phyloP scores from a whole-genome alignment of 2,888 invertebrate species.

The Thelaira solivaga region DNA sequence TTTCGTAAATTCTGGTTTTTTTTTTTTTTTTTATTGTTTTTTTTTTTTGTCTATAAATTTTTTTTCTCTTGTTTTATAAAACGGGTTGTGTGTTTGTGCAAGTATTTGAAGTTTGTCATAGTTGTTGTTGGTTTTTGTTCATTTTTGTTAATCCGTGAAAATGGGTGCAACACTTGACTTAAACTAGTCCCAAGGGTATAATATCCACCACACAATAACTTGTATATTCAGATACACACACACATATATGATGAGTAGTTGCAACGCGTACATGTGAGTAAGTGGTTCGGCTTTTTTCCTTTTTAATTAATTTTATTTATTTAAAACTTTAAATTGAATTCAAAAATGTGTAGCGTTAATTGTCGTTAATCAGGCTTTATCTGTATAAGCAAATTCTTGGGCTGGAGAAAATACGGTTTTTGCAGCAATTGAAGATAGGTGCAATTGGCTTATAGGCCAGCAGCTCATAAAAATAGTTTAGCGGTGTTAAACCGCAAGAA shows the following conservation, averaged over 20 bases:
- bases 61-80: slow-evolving; percentile 1
- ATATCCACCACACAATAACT: no score
- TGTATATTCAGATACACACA: no score
- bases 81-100: slow-evolving; percentile 11
- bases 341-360: no score
- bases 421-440: no score
- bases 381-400: no score
- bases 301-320: no score
- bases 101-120: slow-evolving; percentile 32
- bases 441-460: no score
- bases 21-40: neutral
- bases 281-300: neutral
- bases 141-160: slow-evolving; percentile 64
- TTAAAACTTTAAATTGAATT: no score
- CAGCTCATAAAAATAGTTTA: no score
- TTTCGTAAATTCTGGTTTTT: slow-evolving; percentile 5
- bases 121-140: neutral
- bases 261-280: neutral
- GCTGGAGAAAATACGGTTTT: no score
- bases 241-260: neutral
- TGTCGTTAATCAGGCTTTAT: no score
- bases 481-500: no score
- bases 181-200: slow-evolving; percentile 44
- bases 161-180: slow-evolving; percentile 65
- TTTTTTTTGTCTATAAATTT: neutral